Base-by-base conservation (phyloP, 2,888 invertebrate species). In the Pecten maximus region DNA sequence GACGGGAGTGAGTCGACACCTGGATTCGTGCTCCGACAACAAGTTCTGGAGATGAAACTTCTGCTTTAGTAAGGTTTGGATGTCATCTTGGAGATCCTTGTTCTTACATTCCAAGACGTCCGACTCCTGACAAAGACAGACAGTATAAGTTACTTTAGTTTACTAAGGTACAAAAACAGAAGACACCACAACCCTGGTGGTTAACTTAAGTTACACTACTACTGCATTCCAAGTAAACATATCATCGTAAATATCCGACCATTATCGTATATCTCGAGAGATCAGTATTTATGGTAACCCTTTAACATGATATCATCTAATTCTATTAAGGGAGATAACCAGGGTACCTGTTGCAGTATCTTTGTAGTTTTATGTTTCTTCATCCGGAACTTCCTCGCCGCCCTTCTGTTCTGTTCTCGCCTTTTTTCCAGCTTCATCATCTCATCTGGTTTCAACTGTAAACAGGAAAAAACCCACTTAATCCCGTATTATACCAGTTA, bases 321-420 rank as follows among this genome's bases (percentile, higher is more conserved):
- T 10, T 44, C 44, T 44, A 12, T 44, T 12, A 44, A 10, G 8
- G 12, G 12, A 6, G 12, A 35, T 8, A 28, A 74, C 28, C 19
- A 74, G 16, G 40, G n/a, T 90, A 74, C 91, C 91, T 91, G 88
- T 50, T 90, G 86, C 16, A 91, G 40, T 50, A 54, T 74, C 28
- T 90, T 91, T 35, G 89, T 88, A 28, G 89, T 88, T 48, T 87
- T 89, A 40, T 89, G 48, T 50, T 90, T 92, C 87, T 89, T 90
- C 87, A 91, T 88, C 4, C 91, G 87, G 40, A 92, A 92, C 35
- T 92, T 92, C 40, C 90, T 92, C 28, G 91, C 91, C 10, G 91
- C 91, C n/a, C 91, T 28, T 40, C 91, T 88, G 60, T 92, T 92
- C 35, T 92, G 91, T 88, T 92, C 91, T 40, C 89, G 89, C 40